Conservation (phyloP, 2,888 invertebrate genomes). For the Stenichneumon culpator region DNA sequence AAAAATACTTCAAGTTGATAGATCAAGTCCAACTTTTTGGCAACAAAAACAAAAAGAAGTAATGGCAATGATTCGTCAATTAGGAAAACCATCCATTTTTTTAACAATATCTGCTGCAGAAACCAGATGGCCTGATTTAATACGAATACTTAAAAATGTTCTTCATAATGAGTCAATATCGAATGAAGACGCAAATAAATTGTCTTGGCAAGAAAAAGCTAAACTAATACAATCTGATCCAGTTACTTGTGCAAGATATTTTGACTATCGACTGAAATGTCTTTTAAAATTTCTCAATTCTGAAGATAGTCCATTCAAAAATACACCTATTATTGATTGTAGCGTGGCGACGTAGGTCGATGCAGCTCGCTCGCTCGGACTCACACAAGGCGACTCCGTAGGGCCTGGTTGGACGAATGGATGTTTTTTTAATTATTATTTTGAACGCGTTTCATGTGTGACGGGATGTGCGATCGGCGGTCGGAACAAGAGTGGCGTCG, state of each 20-base stretch:
- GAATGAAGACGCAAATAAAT: slow-evolving; percentile 38
- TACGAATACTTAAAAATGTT: slow-evolving; percentile 61
- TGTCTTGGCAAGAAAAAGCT: slow-evolving; percentile 60
- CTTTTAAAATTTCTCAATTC: slow-evolving; percentile 51
- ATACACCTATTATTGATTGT: slow-evolving; percentile 44
- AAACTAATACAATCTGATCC: slow-evolving; percentile 68
- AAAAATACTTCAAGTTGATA: slow-evolving; percentile 52
- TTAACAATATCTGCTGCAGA: slow-evolving; percentile 66
- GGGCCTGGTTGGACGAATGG: too few relatives aligned
- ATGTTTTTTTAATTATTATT: too few relatives aligned
- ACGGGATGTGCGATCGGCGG: too few relatives aligned
- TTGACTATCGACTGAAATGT: slow-evolving; percentile 54
- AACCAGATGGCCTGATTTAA: slow-evolving; percentile 61
- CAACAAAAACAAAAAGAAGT: slow-evolving; percentile 59
- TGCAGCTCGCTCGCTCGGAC: too few relatives aligned
- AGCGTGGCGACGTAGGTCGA: too few relatives aligned
- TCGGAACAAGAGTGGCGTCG: too few relatives aligned
- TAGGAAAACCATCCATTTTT: slow-evolving; percentile 64
- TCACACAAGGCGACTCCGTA: too few relatives aligned
- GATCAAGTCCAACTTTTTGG: slow-evolving; percentile 62
- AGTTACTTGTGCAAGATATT: slow-evolving; percentile 70
- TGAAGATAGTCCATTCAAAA: slow-evolving; percentile 53
- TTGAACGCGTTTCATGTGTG: too few relatives aligned
- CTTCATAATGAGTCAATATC: slow-evolving; percentile 46
- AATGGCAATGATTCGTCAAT: slow-evolving; percentile 67